Percentiles rank a stretch among this genome's conserved stretches.
Evolutionary conservation across 23 tunicate species (phyloP).

Genomic region (Trididemnum nubilum): DNA sequence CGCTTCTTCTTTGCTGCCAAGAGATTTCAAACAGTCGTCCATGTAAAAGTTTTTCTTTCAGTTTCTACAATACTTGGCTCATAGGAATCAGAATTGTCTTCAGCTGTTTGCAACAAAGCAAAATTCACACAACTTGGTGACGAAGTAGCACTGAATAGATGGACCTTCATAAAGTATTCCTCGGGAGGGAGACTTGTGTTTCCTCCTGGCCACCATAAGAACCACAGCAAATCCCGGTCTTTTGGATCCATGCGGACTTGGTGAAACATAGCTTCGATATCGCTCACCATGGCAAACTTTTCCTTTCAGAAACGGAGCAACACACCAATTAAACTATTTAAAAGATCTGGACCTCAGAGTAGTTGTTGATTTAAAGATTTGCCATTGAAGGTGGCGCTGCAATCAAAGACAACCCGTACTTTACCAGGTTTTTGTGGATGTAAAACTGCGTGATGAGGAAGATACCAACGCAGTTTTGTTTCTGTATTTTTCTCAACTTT

Average conservation of each 20-base stretch:
- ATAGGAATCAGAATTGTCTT: neutral
- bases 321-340: conserved; percentile 6
- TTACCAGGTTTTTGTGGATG: neutral
- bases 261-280: conserved; percentile 5
- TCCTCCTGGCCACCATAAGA: conserved; percentile 20
- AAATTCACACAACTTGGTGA: neutral
- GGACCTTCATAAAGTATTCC: neutral
- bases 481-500: neutral
- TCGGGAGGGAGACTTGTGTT: neutral
- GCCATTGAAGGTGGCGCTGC: too few relatives aligned
- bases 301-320: neutral
- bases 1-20: neutral
- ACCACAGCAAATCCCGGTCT: neutral
- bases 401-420: neutral
- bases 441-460: neutral
- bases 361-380: too few relatives aligned
- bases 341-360: neutral
- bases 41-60: neutral
- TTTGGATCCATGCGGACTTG: conserved; percentile 9
- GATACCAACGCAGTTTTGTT: neutral
- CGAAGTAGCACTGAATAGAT: neutral
- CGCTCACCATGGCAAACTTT: neutral
- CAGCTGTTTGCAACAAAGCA: neutral
- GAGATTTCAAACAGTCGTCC: neutral
- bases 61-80: conserved; percentile 12